phyloP scores from a whole-genome alignment of 1,140 invertebrate genomes.

The Cyclargus thomasi region DNA sequence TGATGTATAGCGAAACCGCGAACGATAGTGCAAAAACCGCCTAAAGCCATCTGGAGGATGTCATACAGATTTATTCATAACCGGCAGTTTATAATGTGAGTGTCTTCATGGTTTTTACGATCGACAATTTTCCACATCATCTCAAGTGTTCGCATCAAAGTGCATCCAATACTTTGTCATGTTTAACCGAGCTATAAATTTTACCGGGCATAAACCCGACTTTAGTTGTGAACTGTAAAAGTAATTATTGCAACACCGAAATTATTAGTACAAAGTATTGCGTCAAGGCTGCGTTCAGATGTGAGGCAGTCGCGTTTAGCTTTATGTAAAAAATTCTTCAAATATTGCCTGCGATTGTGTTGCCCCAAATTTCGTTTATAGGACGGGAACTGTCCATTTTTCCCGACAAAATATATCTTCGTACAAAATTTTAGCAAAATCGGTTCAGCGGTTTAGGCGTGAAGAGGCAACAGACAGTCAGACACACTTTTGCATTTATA shows the following conservation, averaged over 20 bases:
- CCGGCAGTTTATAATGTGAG: not conserved
- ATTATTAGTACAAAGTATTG: constrained; percentile 8
- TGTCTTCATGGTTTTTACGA: not conserved
- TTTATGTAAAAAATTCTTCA: not conserved
- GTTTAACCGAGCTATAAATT: not conserved
- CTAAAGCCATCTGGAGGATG: no score
- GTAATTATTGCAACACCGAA: constrained; percentile 10
- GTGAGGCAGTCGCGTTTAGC: not conserved
- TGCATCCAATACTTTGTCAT: constrained; percentile 3
- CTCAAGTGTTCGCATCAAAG: not conserved
- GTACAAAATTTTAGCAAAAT: no score
- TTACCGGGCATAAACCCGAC: not conserved
- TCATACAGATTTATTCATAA: not conserved
- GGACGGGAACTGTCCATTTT: no score
- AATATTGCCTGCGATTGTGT: no score
- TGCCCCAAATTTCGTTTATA: no score
- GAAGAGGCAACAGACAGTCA: no score
- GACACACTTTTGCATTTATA: no score
- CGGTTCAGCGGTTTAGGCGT: no score
- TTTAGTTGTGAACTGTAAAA: constrained; percentile 9
- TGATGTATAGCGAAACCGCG: no score
- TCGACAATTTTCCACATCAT: constrained; percentile 13
- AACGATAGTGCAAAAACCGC: no score
- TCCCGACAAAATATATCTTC: no score
- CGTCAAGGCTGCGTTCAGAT: not conserved